These are phyloP conservation scores for Cyclina sinensis DNA, from an alignment of 1,140 invertebrate genomes.

Conservation along the genomic window DNA sequence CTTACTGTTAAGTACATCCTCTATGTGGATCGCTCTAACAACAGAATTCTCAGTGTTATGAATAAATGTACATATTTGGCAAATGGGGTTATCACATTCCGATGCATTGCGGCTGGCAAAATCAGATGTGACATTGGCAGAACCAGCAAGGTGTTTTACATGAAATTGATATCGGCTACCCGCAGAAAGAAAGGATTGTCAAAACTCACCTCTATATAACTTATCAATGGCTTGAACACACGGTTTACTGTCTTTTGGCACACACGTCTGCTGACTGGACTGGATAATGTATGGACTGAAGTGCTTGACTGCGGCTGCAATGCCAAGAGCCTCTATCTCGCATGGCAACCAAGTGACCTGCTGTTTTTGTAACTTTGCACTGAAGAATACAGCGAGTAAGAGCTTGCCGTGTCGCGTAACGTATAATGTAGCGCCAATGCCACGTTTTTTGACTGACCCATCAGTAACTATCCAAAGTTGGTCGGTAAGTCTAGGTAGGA, in stretches of 20 bases:
- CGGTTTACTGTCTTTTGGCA: too few species aligned
- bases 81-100: constrained; percentile 15
- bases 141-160: constrained; percentile 54
- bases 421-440: too few species aligned
- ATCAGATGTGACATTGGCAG: constrained; percentile 42
- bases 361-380: constrained; percentile 53
- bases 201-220: too few species aligned
- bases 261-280: too few species aligned
- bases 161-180: constrained; percentile 54
- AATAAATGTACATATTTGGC: constrained; percentile 52
- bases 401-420: too few species aligned
- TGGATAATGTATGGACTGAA: too few species aligned
- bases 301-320: too few species aligned
- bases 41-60: constrained; percentile 14
- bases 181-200: constrained; percentile 7
- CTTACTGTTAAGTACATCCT: constrained; percentile 39
- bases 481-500: too few species aligned
- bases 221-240: too few species aligned
- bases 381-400: too few species aligned
- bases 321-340: constrained; percentile 61
- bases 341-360: constrained; percentile 67
- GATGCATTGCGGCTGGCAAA: constrained; percentile 61
- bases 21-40: background rate
- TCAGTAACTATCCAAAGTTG: too few species aligned
- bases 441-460: too few species aligned